Conservation (phyloP, 2,113 vertebrate genomes). For the Phylloscopus whistleri region DNA sequence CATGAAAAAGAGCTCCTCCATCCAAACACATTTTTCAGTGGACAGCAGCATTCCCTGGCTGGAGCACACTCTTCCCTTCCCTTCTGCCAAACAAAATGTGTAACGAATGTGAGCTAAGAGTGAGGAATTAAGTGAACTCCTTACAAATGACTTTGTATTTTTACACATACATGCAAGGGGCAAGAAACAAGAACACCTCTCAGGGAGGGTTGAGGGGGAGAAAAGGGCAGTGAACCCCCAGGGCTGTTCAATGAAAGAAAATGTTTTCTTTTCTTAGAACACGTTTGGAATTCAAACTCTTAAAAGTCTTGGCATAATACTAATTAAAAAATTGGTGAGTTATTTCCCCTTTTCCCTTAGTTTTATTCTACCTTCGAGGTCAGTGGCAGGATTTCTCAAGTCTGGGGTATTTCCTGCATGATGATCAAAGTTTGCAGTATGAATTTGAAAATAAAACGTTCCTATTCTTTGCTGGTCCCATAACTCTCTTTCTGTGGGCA, state of each 20-base stretch:
- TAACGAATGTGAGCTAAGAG: constrained; percentile 39
- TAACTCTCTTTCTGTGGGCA: constrained; percentile 11
- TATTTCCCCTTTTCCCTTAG: neutral
- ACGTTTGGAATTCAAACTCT: neutral
- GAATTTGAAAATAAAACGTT: constrained; percentile 41
- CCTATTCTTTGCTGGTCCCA: neutral
- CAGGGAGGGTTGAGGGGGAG: neutral
- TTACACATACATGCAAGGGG: neutral
- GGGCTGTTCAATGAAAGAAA: neutral
- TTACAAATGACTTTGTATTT: constrained; percentile 39
- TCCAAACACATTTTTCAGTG: constrained; percentile 63
- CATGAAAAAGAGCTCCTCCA: constrained; percentile 58
- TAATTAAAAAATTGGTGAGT: neutral
- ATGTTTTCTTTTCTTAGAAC: constrained; percentile 32
- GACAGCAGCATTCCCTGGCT: constrained; percentile 66
- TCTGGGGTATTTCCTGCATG: constrained; percentile 57
- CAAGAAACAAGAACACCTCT: neutral
- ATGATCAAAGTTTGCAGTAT: constrained; percentile 28
- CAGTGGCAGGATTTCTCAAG: constrained; percentile 14
- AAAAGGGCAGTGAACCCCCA: neutral
- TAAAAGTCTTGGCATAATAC: constrained; percentile 13
- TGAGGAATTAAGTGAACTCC: constrained; percentile 49
- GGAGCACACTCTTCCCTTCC: constrained; percentile 32
- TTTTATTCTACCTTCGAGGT: constrained; percentile 17
- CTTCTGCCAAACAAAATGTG: constrained; percentile 59